These are phyloP conservation scores for Luffia ferchaultella DNA, from an alignment of 2,888 invertebrate species.

Conservation along the genomic window DNA sequence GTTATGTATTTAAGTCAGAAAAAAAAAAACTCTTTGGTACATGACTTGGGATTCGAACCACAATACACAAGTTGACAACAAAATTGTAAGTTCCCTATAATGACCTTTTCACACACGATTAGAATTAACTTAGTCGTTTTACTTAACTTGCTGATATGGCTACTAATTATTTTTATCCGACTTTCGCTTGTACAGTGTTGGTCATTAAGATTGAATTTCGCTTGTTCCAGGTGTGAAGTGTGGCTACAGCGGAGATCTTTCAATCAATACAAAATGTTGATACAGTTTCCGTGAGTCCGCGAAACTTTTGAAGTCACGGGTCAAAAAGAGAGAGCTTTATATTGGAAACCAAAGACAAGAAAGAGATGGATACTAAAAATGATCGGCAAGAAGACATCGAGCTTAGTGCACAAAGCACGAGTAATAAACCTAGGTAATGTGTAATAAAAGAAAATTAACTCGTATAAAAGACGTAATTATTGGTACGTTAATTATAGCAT, in stretches of 20 bases:
- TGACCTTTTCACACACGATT: no score
- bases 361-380: constrained; percentile 48
- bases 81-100: no score
- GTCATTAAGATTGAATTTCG: constrained; percentile 37
- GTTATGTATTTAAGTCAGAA: no score
- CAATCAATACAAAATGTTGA: constrained; percentile 36
- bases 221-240: constrained; percentile 24
- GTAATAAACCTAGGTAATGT: constrained; percentile 31
- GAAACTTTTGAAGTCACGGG: constrained; percentile 18
- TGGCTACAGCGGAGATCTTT: not conserved
- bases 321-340: constrained; percentile 18
- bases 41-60: no score
- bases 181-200: no score
- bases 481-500: no score
- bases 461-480: no score
- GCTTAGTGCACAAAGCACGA: constrained; percentile 47
- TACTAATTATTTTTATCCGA: no score
- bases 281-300: constrained; percentile 32
- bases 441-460: not conserved
- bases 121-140: no score
- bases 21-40: no score
- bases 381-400: constrained; percentile 50
- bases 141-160: no score
- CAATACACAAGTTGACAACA: no score
- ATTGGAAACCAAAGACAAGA: constrained; percentile 15